Base-by-base conservation (phyloP, 2,888 invertebrate genomes). In the Panopea generosa region DNA sequence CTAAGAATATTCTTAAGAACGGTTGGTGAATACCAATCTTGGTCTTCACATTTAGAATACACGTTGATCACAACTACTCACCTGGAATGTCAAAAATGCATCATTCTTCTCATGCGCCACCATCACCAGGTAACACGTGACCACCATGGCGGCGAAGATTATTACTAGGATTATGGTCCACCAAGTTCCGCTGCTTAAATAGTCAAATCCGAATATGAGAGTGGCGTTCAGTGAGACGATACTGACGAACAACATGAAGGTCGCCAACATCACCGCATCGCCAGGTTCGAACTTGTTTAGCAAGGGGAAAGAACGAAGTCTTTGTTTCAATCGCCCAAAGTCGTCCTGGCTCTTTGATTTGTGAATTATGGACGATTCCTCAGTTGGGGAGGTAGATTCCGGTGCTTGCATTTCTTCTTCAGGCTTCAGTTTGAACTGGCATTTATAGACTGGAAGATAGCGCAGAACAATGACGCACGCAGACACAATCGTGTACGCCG, bases 401-500 rank as follows among this genome's bases (percentile, higher is more conserved):
- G 57, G 53, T 7, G 59, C 61, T 20, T 26, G 60, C 0, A 52
- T 47, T 18, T 56, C 66, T 22, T 83, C 83, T 73, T 91, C 90
- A 22, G 91, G 88, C 82, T 88, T 89, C 16, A 91, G 85, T 78
- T 90, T 85, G 76, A 91, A 91, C 77, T 91, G 91, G 57, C 90
- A 91, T 67, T 89, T 86, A 53, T 82, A 80, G 9, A 89, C 90
- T 0, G 91, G 90, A 53, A 95, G 94, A 89, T 97, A 97, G 55
- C 97, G 94, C 63, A 98, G 93, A 57, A 98, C 96, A 65, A 98
- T 96, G 6, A 98, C 96, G 76, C 96, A 96, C 16, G 97, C 97
- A 81, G 97, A 97, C 2, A 98, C 98, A 78, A 98, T 97, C 1
- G 97, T 97, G 91, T 98, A 98, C 0, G 97, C 97, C 6, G 98